phyloP scores from a whole-genome alignment of 1,140 invertebrate species.

The Callitettix versicolor region DNA sequence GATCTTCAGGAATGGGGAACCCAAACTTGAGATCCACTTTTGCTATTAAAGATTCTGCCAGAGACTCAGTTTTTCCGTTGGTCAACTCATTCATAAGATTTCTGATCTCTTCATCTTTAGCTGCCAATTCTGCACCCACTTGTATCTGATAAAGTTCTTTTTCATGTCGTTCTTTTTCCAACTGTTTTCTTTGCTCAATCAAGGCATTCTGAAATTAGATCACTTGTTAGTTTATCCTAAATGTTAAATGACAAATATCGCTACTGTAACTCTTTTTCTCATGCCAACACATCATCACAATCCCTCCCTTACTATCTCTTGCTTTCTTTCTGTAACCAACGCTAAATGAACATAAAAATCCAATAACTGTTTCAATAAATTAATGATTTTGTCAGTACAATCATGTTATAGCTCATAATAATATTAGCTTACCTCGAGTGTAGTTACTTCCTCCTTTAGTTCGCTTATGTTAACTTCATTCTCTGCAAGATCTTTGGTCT shows the following conservation, averaged over 20 bases:
- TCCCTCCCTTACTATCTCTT: not conserved
- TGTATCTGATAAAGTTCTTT: not conserved
- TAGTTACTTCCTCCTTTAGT: constrained; percentile 28
- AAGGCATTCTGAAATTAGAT: too few species aligned
- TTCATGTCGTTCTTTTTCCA: too few species aligned
- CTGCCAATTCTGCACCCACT: not conserved
- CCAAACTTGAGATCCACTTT: not conserved
- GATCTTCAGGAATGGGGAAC: not conserved
- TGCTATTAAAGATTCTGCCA: not conserved
- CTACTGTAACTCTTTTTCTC: not conserved
- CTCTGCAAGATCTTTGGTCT: constrained; percentile 23
- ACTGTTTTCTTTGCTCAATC: too few species aligned
- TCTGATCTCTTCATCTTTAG: not conserved
- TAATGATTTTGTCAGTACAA: too few species aligned
- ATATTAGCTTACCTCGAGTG: constrained; percentile 24
- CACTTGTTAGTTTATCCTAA: too few species aligned
- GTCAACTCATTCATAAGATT: not conserved
- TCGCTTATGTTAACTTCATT: constrained; percentile 28
- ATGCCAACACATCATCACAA: not conserved
- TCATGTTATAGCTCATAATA: too few species aligned
- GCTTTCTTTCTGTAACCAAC: too few species aligned
- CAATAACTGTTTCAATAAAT: too few species aligned
- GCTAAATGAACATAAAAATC: too few species aligned
- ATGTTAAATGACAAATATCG: too few species aligned
- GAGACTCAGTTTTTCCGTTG: not conserved